Evolutionary conservation across 2,888 invertebrate species (phyloP).

Genomic region (Apodemia mormo): DNA sequence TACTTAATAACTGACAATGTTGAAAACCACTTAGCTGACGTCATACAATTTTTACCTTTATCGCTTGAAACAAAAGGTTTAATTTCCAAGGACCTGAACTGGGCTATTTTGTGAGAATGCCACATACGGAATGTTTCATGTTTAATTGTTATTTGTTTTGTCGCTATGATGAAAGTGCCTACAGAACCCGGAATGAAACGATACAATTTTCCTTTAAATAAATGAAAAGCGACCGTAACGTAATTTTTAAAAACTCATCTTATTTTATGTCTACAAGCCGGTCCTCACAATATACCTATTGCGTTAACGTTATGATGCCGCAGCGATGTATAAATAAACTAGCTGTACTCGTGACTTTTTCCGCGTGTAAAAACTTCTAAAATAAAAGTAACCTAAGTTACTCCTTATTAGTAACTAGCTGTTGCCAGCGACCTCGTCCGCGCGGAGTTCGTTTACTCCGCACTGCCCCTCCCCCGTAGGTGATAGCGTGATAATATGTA

Average conservation of each 20-base stretch:
- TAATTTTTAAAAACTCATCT: background rate
- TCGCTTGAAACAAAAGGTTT: slow-evolving; percentile 36
- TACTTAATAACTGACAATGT: slow-evolving; percentile 11
- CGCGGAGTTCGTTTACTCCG: no score
- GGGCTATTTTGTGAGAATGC: slow-evolving; percentile 30
- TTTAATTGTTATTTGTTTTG: slow-evolving; percentile 40
- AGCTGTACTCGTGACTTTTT: no score
- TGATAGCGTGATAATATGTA: no score
- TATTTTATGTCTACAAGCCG: background rate
- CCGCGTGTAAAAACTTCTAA: no score
- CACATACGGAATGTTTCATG: slow-evolving; percentile 38
- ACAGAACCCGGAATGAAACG: slow-evolving; percentile 24
- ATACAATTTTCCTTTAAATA: slow-evolving; percentile 22
- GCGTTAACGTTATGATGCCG: no score
- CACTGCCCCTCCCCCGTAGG: no score
- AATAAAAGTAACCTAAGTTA: no score
- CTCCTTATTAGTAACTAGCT: no score
- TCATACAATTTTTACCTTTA: slow-evolving; percentile 5
- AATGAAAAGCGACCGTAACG: slow-evolving; percentile 1
- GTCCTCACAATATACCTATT: no score
- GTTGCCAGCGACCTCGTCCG: no score
- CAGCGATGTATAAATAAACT: no score
- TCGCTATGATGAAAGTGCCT: slow-evolving; percentile 33
- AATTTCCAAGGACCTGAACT: background rate
- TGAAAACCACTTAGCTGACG: slow-evolving; percentile 20